Base-by-base conservation (phyloP, 53 echinoderm and acorn worm species). In the Astropecten irregularis region DNA sequence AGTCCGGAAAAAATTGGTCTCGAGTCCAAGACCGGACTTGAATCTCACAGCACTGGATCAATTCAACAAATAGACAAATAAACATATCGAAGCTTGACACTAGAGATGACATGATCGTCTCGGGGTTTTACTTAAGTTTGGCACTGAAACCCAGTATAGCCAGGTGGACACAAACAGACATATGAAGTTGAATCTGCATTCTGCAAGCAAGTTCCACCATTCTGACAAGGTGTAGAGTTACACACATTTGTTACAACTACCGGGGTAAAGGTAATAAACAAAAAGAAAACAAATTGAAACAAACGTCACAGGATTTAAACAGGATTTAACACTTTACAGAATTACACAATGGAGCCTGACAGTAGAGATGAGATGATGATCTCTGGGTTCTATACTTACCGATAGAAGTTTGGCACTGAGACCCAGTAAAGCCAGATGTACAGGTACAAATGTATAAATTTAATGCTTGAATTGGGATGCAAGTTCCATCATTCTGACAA, bases 91-190 rank as follows among this genome's bases (percentile, higher is more conserved):
- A 19, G 53, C 9, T 13, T 53, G 47, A 14, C 47, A 9, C 8
- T 46, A 9, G 47, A 14, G 8, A 46, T 46, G 8, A 46, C 8
- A 46, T 46, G 8, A 14, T 9, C 8, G 47, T 9, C 14, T 9
- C 14, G 10, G 54, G 3, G 18, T 9, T 23, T 57, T 57, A 6
- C n/a, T n/a, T n/a, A 15, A 7, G 26, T n/a, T 84, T 89, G 55
- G 50, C 89, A 89, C 16, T 56, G 63, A 10, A 31, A 21, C n/a
- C 89, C 89, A 28, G 31, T 68, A 35, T 52, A 89, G 61, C 77
- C 84, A 8, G 77, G 27, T 8, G 89, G 69, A 59, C 89, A 89
- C 15, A 89, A 26, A 77, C 89, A 89, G 18, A 4, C 10, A 31
- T 25, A 61, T 10, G 5, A 6, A 61, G 10, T 16, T 4, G 61